Conservation (phyloP, 2,113 vertebrate genomes). For the Rhombomys opimus region DNA sequence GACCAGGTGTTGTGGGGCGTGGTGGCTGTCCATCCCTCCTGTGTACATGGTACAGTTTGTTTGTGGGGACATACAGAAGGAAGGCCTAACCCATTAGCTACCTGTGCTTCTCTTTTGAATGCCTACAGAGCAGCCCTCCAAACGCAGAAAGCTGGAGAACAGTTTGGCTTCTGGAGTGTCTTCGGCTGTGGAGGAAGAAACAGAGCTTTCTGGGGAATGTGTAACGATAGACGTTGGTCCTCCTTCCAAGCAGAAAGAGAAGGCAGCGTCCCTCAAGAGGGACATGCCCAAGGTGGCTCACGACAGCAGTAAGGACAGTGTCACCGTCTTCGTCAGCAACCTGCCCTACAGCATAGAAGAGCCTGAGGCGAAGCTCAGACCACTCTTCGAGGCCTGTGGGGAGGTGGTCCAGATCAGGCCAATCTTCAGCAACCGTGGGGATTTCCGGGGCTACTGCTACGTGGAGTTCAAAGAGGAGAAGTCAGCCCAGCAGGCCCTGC, state of each 20-base stretch:
- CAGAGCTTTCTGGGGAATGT: constrained; percentile 85
- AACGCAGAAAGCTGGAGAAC: constrained; percentile 88
- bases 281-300: constrained; percentile 86
- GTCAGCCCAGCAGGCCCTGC: constrained; percentile 90
- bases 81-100: accelerated
- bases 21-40: accelerated
- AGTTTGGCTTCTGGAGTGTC: constrained; percentile 68
- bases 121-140: constrained; percentile 87
- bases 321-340: constrained; percentile 97
- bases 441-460: constrained; percentile 95
- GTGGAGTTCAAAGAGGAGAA: constrained; percentile 92
- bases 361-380: constrained; percentile 90
- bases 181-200: constrained; percentile 88
- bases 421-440: constrained; percentile 90
- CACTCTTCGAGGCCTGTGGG: constrained; percentile 92
- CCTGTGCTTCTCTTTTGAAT: background rate
- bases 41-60: background rate
- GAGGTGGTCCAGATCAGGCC: constrained; percentile 91
- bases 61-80: background rate
- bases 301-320: constrained; percentile 90
- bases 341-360: constrained; percentile 92
- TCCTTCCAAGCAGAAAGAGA: constrained; percentile 84
- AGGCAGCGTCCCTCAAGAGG: constrained; percentile 74
- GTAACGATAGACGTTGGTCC: constrained; percentile 64
- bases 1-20: background rate